Percentiles rank a stretch among this genome's conserved stretches.
phyloP scores from a whole-genome alignment of 2,888 invertebrate species.

The Andrena bucephala region DNA sequence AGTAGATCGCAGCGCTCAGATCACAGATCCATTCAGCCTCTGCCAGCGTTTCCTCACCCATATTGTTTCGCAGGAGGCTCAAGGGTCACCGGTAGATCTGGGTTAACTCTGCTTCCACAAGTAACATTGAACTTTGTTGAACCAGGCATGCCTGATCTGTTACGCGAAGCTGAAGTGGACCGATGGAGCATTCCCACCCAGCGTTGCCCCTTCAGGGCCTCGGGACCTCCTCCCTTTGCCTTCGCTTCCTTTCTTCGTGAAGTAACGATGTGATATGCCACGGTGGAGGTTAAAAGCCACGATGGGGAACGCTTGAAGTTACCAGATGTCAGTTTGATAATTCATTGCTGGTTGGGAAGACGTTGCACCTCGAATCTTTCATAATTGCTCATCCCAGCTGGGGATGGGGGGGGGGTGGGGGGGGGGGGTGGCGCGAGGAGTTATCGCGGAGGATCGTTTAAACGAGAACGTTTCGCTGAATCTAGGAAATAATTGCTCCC shows the following conservation, averaged over 20 bases:
- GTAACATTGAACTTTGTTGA: slow-evolving; percentile 63
- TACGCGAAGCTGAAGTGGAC: slow-evolving; percentile 25
- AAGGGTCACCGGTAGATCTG: slow-evolving; percentile 38
- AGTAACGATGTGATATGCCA: background rate
- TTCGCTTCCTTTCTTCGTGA: background rate
- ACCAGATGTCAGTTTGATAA: background rate
- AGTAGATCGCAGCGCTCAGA: background rate
- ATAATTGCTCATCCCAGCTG: slow-evolving; percentile 2
- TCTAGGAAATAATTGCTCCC: slow-evolving; percentile 18
- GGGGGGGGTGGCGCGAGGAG: too few relatives aligned
- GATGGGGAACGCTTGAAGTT: background rate
- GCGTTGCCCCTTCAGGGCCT: background rate
- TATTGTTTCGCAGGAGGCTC: slow-evolving; percentile 8
- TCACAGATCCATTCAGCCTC: background rate
- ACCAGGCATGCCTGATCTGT: slow-evolving; percentile 31
- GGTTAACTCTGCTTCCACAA: slow-evolving; percentile 46
- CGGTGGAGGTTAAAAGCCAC: background rate
- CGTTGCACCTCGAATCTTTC: slow-evolving; percentile 5
- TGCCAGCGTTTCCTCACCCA: background rate
- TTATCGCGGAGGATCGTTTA: slow-evolving; percentile 1
- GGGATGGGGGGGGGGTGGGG: too few relatives aligned
- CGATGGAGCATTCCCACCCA: background rate
- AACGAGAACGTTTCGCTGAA: slow-evolving; percentile 8
- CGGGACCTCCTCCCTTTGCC: background rate
- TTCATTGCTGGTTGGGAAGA: slow-evolving; percentile 8